These are phyloP conservation scores for Lucifuga dentata DNA, from an alignment of 2,113 vertebrate species.

Conservation along the genomic window DNA sequence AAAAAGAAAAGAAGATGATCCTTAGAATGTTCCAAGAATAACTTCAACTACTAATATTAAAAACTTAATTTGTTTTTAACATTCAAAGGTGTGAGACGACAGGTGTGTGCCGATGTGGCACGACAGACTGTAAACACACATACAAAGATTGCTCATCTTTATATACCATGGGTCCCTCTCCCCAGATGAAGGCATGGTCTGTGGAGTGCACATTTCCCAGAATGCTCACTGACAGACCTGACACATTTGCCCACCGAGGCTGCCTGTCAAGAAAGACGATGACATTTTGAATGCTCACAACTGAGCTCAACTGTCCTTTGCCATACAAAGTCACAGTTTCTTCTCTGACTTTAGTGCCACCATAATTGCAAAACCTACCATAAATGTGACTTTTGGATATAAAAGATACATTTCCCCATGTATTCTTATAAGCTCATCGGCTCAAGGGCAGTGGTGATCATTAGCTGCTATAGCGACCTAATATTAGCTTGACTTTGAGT, in stretches of 20 bases:
- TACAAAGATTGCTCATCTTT: conserved; percentile 45
- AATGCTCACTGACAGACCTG: conserved; percentile 56
- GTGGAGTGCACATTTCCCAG: conserved; percentile 29
- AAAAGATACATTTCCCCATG: too few relatives aligned
- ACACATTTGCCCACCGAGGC: conserved; percentile 57
- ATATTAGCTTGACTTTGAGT: too few relatives aligned
- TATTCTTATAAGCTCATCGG: too few relatives aligned
- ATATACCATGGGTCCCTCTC: conserved; percentile 33
- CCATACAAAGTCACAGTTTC: conserved; percentile 1
- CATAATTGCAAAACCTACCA: too few relatives aligned
- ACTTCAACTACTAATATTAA: conserved; percentile 6
- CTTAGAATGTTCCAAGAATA: conserved; percentile 7
- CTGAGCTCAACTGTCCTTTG: conserved; percentile 18
- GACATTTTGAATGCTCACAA: conserved; percentile 39
- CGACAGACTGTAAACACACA: neutral
- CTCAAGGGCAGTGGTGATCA: too few relatives aligned
- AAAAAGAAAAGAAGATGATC: conserved; percentile 1
- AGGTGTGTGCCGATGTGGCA: neutral
- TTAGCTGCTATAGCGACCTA: too few relatives aligned
- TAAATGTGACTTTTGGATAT: too few relatives aligned
- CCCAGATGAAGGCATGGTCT: conserved; percentile 35
- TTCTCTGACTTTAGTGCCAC: neutral
- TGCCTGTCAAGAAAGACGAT: conserved; percentile 58
- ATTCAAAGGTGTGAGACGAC: neutral
- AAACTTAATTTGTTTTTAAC: neutral